Percentiles rank a stretch among this genome's conserved stretches.
Evolutionary conservation across 30 jellyfish, hydroid and myxozoan species (phyloP).

Genomic region (Sanderia malayensis): DNA sequence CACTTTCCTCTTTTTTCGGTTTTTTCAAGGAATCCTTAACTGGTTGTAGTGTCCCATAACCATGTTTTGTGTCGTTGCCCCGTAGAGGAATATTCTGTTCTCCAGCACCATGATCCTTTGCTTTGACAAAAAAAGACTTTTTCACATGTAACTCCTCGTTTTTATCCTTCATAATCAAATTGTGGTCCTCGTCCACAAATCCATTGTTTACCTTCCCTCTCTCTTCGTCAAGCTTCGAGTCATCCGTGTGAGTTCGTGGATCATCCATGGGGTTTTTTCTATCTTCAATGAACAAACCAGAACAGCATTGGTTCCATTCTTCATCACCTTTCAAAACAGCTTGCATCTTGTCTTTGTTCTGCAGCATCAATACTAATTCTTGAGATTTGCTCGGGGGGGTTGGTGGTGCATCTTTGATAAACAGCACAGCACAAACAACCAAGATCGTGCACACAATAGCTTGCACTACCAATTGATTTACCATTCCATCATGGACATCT

Average conservation of each 20-base stretch:
- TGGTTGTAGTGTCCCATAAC: neutral
- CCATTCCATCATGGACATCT: conserved; percentile 42
- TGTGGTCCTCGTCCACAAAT: no score
- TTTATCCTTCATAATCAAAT: neutral
- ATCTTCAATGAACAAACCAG: no score
- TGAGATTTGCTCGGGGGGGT: conserved; percentile 71
- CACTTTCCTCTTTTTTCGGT: neutral
- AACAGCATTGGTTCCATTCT: no score
- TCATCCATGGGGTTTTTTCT: neutral
- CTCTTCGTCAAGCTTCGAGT: neutral
- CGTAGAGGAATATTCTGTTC: no score
- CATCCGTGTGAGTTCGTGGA: no score
- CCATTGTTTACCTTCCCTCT: neutral
- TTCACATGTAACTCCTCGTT: no score
- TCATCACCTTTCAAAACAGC: neutral
- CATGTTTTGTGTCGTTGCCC: no score
- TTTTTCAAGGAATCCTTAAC: neutral
- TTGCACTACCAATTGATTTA: conserved; percentile 15
- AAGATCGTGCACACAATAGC: conserved; percentile 49
- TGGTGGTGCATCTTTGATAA: conserved; percentile 30
- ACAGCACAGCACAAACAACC: conserved; percentile 34
- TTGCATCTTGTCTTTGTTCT: neutral
- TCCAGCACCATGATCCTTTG: neutral
- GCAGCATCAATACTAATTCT: neutral
- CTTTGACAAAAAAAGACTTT: no score